Percentiles rank a stretch among this genome's conserved stretches.
These are phyloP conservation scores for Hydrozoanthus tunicans DNA, from an alignment of 64 coral and sea anemone species.

Conservation along the genomic window DNA sequence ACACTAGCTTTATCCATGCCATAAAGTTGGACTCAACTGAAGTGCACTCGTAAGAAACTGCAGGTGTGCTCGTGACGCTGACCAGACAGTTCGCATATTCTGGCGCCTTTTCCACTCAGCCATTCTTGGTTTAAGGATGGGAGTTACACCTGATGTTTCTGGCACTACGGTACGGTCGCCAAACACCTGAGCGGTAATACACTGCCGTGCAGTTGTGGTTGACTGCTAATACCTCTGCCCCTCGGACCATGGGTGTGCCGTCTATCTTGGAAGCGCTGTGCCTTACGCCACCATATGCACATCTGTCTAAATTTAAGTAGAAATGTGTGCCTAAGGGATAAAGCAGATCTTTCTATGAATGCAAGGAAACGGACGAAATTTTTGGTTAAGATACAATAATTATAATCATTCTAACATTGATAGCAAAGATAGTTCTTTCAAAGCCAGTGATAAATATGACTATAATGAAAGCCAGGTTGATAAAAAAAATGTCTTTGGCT, in stretches of 20 bases:
- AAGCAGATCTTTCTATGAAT: not conserved
- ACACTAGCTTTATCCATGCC: not conserved
- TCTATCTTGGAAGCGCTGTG: constrained; percentile 64
- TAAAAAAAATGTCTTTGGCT: no score
- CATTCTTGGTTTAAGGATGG: constrained; percentile 34
- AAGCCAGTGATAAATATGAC: no score
- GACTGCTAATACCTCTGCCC: constrained; percentile 86
- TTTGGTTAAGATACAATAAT: not conserved
- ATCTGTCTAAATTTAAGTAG: constrained; percentile 84
- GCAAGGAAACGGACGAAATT: not conserved
- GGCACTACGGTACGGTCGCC: constrained; percentile 51
- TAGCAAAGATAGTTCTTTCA: no score
- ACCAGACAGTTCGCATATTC: not conserved
- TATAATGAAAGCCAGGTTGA: no score
- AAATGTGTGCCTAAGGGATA: constrained; percentile 58
- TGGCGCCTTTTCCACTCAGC: no score
- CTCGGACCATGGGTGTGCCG: constrained; percentile 83
- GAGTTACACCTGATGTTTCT: constrained; percentile 68
- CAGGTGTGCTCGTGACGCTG: no score
- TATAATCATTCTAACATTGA: not conserved
- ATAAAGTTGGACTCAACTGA: not conserved
- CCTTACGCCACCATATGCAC: constrained; percentile 73
- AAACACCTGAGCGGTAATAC: constrained; percentile 66
- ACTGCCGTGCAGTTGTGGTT: constrained; percentile 82
- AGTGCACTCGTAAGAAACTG: not conserved